Evolutionary conservation across 2,797 vertebrate species (phyloP).

Genomic region (Gymnoscopelus microlampas): DNA sequence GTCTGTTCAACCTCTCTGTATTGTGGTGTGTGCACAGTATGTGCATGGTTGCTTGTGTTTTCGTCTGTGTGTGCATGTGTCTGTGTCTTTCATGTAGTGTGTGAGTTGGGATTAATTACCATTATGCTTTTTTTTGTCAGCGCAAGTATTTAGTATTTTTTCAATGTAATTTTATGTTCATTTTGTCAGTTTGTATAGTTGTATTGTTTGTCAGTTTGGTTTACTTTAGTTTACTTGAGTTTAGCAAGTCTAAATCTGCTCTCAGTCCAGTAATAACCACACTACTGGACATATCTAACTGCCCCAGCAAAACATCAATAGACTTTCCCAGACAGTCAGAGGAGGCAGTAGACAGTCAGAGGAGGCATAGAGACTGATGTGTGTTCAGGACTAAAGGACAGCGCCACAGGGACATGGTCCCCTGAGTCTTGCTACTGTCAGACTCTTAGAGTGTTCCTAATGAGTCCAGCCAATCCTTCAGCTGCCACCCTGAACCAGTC

Average conservation of each 20-base stretch:
- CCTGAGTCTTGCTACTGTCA: slow-evolving; percentile 44
- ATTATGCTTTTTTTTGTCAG: too few species aligned
- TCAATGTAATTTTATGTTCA: background rate
- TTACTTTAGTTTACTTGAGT: too few species aligned
- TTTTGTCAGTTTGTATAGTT: background rate
- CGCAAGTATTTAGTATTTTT: too few species aligned
- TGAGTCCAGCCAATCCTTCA: slow-evolving; percentile 52
- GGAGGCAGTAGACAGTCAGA: slow-evolving; percentile 20
- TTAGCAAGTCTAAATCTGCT: too few species aligned
- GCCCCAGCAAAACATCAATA: slow-evolving; percentile 2
- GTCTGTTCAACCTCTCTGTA: background rate
- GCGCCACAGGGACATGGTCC: slow-evolving; percentile 17
- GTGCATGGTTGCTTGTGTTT: background rate
- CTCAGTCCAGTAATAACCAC: background rate
- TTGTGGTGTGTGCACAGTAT: background rate
- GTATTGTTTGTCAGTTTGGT: background rate
- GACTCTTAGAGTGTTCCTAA: slow-evolving; percentile 45
- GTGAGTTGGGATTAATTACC: too few species aligned
- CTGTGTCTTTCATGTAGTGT: background rate
- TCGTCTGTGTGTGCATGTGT: slow-evolving; percentile 12
- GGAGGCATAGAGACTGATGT: slow-evolving; percentile 33
- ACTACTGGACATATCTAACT: background rate
- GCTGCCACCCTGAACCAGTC: slow-evolving; percentile 52
- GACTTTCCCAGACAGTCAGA: slow-evolving; percentile 27
- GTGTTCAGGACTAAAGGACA: slow-evolving; percentile 43